These are phyloP conservation scores for Thaleichthys pacificus DNA, from an alignment of 2,797 vertebrate genomes.

Conservation along the genomic window DNA sequence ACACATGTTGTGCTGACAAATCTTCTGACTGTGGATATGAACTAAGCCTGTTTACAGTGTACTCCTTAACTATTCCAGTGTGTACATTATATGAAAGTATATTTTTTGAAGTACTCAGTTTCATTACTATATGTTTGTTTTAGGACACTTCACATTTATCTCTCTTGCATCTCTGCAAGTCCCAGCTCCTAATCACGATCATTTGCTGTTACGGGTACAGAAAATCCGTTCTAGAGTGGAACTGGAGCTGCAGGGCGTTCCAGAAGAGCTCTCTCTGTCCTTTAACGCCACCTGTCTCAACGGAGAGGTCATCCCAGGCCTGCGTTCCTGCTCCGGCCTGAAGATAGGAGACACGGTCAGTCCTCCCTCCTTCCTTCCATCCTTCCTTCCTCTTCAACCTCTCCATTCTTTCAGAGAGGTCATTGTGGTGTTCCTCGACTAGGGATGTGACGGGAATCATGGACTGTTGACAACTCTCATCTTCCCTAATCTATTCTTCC, in stretches of 20 bases:
- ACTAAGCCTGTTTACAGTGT: too few species aligned
- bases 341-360: conserved; percentile 97
- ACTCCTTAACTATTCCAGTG: too few species aligned
- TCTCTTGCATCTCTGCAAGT: background rate
- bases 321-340: conserved; percentile 92
- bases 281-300: conserved; percentile 96
- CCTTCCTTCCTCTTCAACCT: background rate
- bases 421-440: background rate
- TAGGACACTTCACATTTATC: background rate
- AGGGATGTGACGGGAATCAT: background rate
- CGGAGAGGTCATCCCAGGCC: conserved; percentile 86
- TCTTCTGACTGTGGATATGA: too few species aligned
- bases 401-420: background rate
- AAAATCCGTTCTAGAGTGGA: conserved; percentile 98
- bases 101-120: background rate
- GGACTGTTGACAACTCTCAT: background rate
- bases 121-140: background rate
- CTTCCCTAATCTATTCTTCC: background rate
- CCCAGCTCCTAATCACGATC: background rate
- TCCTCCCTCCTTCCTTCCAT: conserved; percentile 34
- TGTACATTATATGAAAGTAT: background rate
- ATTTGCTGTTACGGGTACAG: conserved; percentile 58
- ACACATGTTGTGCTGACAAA: background rate
- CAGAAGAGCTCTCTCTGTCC: conserved; percentile 90
- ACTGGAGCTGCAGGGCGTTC: conserved; percentile 91